Base-by-base conservation (phyloP, 2,113 vertebrate species). In the Paramormyrops kingsleyae region DNA sequence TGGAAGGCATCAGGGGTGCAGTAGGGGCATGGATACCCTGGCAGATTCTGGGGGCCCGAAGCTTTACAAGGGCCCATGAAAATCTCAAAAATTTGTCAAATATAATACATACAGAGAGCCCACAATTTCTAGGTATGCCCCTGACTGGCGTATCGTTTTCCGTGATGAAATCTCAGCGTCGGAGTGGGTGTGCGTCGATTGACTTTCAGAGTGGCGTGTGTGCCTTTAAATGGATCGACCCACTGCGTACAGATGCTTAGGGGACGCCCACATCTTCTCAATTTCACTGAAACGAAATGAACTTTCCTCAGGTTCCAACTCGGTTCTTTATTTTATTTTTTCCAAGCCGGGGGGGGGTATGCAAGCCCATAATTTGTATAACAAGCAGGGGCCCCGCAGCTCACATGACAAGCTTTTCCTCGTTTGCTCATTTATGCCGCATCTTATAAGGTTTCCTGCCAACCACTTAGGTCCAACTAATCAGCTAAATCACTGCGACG, bases 401-500 rank as follows among this genome's bases (percentile, higher is more conserved):
- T 35, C 50, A 35, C 27, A 56, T 50, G 84, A 24, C 27, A 19
- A 49, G 85, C 27, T 52, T 87, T 56, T 39, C 47, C 24, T 53
- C 85, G 17, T 35, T 35, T 52, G n/a, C 50, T 27, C 44, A 47
- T 50, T 47, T n/a, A 49, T 12, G 46, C 47, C 31, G 47, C 44
- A 86, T 50, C 44, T 86, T 50, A 86, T 86, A 31, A 50, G 83
- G 44, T 35, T 53, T 47, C 85, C 47, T 50, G 27, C 49, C 24
- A 87, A 15, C 31, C 50, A 35, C 85, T 53, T 47, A 53, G 50
- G 85, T 87, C 85, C 49, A 87, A 52, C 85, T 87, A 87, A 87
- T 87, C 85, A 53, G 49, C 50, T 17, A 87, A 53, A 53, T 53
- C 56, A 53, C 49, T 53, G 50, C 85, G 2, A 53, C 50, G 85